phyloP scores from a whole-genome alignment of 23 tunicate genomes.

The Ascidia mentula region DNA sequence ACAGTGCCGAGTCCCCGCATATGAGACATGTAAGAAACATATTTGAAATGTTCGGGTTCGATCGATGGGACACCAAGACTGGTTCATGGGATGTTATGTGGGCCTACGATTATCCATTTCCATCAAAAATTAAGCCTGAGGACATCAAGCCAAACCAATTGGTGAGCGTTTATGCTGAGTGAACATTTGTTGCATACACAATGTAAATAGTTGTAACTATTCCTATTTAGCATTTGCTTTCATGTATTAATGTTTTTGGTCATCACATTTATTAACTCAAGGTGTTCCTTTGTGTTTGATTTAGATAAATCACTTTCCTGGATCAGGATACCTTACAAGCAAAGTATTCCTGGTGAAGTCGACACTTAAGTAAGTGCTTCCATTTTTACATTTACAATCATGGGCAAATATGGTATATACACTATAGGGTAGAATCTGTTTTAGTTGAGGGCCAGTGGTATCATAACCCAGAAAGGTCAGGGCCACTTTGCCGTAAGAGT shows the following conservation, averaged over 20 bases:
- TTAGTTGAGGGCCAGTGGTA: too few relatives aligned
- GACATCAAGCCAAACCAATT: slow-evolving; percentile 45
- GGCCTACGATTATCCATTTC: slow-evolving; percentile 92
- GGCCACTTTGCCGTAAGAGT: too few relatives aligned
- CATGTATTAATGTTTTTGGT: too few relatives aligned
- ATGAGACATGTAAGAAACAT: slow-evolving; percentile 75
- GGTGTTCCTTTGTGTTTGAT: neutral
- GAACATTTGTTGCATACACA: neutral
- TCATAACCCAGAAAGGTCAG: too few relatives aligned
- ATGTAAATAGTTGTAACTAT: neutral
- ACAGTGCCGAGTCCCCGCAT: slow-evolving; percentile 56
- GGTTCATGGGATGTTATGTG: slow-evolving; percentile 91
- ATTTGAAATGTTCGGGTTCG: slow-evolving; percentile 55
- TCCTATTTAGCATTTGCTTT: neutral
- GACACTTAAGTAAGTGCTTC: slow-evolving; percentile 40
- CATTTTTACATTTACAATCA: too few relatives aligned
- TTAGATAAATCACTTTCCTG: slow-evolving; percentile 82
- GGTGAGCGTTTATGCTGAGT: slow-evolving; percentile 26
- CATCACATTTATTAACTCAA: too few relatives aligned
- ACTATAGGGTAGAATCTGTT: too few relatives aligned
- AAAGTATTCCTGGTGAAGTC: slow-evolving; percentile 82
- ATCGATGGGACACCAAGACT: slow-evolving; percentile 42
- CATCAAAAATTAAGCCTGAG: slow-evolving; percentile 30
- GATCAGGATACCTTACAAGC: slow-evolving; percentile 75
- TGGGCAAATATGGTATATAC: too few relatives aligned